Percentiles rank a stretch among this genome's conserved stretches.
phyloP scores from a whole-genome alignment of 2,888 invertebrate genomes.

The Gisinianus flammeolus region DNA sequence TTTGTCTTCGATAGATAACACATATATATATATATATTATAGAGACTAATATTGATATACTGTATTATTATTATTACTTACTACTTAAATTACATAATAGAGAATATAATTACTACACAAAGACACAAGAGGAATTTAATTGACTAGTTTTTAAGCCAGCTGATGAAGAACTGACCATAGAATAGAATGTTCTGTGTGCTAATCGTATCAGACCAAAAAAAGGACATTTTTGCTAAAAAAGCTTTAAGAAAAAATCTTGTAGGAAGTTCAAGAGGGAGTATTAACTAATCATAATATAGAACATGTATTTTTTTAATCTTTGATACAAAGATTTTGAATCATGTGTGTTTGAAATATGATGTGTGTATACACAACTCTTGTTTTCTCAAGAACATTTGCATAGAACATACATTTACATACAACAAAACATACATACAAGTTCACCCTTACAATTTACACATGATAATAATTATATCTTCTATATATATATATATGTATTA shows the following conservation, averaged over 20 bases:
- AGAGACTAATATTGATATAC: background rate
- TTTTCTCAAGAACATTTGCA: conserved; percentile 6
- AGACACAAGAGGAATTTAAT: background rate
- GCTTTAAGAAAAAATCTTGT: conserved; percentile 31
- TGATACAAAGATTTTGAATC: background rate
- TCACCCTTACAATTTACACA: too few species aligned
- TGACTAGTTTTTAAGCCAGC: background rate
- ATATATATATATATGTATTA: too few species aligned
- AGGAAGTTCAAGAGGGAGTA: background rate
- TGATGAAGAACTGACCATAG: conserved; percentile 3
- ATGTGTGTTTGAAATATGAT: background rate
- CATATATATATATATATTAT: background rate
- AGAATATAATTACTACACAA: background rate
- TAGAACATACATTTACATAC: background rate
- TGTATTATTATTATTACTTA: background rate
- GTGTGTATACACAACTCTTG: background rate
- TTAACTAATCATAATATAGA: too few species aligned
- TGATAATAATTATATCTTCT: too few species aligned
- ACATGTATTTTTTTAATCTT: background rate
- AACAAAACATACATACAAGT: background rate
- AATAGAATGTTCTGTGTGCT: background rate
- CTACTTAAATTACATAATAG: background rate
- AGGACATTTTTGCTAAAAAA: conserved; percentile 35
- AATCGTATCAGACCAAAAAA: conserved; percentile 6
- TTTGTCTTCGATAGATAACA: too few species aligned